Conservation (phyloP, 2,113 vertebrate genomes). For the Oryzias melastigma region DNA sequence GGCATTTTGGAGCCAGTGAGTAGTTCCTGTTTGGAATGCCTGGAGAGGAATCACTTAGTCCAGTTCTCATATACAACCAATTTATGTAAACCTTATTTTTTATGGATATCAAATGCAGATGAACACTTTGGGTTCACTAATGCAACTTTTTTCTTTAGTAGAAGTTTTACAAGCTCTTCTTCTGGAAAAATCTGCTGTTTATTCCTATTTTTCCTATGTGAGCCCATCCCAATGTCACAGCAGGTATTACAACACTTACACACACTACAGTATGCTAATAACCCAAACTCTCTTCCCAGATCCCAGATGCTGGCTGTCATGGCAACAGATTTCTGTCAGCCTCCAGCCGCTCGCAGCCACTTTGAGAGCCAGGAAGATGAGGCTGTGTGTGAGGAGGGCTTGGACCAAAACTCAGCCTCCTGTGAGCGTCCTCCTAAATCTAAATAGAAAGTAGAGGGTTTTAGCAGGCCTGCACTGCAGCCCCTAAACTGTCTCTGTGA, state of each 20-base stretch:
- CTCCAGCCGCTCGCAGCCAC: slow-evolving; percentile 14
- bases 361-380: slow-evolving; percentile 19
- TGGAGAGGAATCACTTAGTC: no score
- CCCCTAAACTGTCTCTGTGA: neutral
- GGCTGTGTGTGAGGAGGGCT: neutral
- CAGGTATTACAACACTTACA: slow-evolving; percentile 9
- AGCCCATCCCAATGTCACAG: slow-evolving; percentile 12
- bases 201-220: slow-evolving; percentile 24
- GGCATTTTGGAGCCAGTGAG: no score
- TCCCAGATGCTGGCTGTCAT: slow-evolving; percentile 33
- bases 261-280: slow-evolving; percentile 19
- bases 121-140: no score
- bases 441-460: slow-evolving; percentile 18
- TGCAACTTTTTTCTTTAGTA: no score
- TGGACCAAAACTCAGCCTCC: slow-evolving; percentile 8
- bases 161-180: neutral
- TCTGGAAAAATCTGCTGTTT: slow-evolving; percentile 20
- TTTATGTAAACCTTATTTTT: no score
- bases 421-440: slow-evolving; percentile 17
- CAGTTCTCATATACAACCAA: no score
- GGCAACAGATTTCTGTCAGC: slow-evolving; percentile 32
- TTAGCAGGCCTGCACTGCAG: slow-evolving; percentile 17
- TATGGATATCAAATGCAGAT: no score
- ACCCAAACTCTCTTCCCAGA: slow-evolving; percentile 34
- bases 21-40: no score